phyloP scores from a whole-genome alignment of 2,113 vertebrate genomes.

The Austrofundulus limnaeus region DNA sequence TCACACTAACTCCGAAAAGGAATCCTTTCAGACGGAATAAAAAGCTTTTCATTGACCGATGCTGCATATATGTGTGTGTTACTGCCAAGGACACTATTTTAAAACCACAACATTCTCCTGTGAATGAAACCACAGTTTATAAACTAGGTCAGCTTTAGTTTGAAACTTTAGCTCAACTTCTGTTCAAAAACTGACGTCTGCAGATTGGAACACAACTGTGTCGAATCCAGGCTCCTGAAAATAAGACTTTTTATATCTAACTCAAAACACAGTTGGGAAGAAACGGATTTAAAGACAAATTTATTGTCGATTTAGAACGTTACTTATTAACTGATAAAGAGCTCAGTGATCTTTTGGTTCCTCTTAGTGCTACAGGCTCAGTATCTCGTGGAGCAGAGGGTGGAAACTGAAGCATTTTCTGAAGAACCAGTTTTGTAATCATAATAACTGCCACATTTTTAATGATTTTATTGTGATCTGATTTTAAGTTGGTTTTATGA shows the following conservation, averaged over 20 bases:
- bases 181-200: not conserved
- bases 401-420: no score
- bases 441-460: no score
- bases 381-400: no score
- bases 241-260: not conserved
- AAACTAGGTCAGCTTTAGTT: no score
- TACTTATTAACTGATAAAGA: no score
- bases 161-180: no score
- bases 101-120: not conserved
- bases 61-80: not conserved
- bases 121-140: not conserved
- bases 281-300: not conserved
- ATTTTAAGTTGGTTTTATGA: no score
- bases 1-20: slow-evolving; percentile 17
- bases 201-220: not conserved
- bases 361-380: no score
- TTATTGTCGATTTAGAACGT: not conserved
- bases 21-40: slow-evolving; percentile 25
- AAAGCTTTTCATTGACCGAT: not conserved
- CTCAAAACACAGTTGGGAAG: not conserved
- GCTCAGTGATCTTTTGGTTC: no score
- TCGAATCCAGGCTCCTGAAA: not conserved
- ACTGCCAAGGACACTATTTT: not conserved
- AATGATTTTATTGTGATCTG: no score
- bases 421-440: no score